Conservation (phyloP, 1,140 invertebrate species). For the Thalassaphorura encarpata region DNA sequence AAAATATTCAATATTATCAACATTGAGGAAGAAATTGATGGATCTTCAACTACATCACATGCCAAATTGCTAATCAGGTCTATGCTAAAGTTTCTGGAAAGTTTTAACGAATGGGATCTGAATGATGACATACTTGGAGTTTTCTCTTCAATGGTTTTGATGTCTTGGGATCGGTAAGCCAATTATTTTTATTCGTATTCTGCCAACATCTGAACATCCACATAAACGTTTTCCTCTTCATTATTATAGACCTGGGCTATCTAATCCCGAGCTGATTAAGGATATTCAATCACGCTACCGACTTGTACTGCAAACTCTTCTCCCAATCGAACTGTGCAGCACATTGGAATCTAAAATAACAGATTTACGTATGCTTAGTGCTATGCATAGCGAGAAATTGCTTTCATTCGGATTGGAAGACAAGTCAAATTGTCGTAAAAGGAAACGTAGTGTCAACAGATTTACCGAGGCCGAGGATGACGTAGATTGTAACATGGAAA, state of each 20-base stretch:
- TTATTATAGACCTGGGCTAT: conserved; percentile 65
- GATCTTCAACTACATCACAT: too few species aligned
- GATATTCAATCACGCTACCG: conserved; percentile 39
- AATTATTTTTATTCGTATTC: too few species aligned
- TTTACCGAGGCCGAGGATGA: too few species aligned
- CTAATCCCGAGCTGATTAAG: conserved; percentile 82
- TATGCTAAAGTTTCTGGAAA: conserved; percentile 95
- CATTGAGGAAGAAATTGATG: too few species aligned
- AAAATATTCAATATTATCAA: too few species aligned
- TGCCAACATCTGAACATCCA: too few species aligned
- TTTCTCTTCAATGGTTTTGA: conserved; percentile 89
- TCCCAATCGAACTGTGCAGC: conserved; percentile 64
- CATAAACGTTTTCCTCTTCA: not conserved
- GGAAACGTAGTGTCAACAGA: too few species aligned
- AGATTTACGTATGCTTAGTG: conserved; percentile 87
- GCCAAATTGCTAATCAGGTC: too few species aligned
- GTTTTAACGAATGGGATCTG: conserved; percentile 78
- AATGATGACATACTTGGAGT: conserved; percentile 87
- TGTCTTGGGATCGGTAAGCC: conserved; percentile 60
- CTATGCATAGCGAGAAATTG: conserved; percentile 89
- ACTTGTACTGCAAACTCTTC: conserved; percentile 37
- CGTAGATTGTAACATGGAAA: too few species aligned
- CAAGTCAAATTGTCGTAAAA: too few species aligned
- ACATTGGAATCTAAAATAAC: conserved; percentile 89
- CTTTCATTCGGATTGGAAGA: conserved; percentile 85